Evolutionary conservation across 2,797 vertebrate species (phyloP).

Genomic region (Centropyge bicolor): DNA sequence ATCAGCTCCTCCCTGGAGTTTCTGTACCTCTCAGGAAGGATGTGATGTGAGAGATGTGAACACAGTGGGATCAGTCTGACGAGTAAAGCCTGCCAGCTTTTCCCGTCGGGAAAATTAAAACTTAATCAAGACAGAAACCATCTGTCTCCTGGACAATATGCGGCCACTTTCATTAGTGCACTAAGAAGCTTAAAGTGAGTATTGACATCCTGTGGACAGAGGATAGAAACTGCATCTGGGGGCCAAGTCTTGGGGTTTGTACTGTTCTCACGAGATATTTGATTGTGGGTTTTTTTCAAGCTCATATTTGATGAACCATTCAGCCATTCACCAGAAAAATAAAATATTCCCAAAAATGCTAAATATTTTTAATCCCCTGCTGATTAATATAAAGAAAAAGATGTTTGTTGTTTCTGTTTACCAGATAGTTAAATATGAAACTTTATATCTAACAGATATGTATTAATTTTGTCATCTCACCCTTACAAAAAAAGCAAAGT

Average conservation of each 20-base stretch:
- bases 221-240: conserved; percentile 16
- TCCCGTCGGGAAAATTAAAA: conserved; percentile 74
- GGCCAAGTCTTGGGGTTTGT: not conserved
- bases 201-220: conserved; percentile 49
- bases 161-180: conserved; percentile 82
- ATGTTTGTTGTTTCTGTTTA: not conserved
- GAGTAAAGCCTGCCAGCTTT: conserved; percentile 50
- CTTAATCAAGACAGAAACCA: conserved; percentile 86
- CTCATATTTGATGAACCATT: not conserved
- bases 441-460: not conserved
- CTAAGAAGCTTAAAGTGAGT: conserved; percentile 83
- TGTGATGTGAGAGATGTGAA: conserved; percentile 39
- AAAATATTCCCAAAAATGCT: not conserved
- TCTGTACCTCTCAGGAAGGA: conserved; percentile 13
- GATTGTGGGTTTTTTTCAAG: not conserved
- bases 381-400: not conserved
- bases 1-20: conserved; percentile 38
- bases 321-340: not conserved
- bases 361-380: not conserved
- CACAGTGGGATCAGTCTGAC: conserved; percentile 19
- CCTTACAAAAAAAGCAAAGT: not conserved
- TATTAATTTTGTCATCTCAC: not conserved
- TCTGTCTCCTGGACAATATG: conserved; percentile 82
- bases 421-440: not conserved
- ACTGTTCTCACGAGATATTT: not conserved